Evolutionary conservation across 2,797 vertebrate genomes (phyloP).

Genomic region (Lindbergichthys nudifrons): DNA sequence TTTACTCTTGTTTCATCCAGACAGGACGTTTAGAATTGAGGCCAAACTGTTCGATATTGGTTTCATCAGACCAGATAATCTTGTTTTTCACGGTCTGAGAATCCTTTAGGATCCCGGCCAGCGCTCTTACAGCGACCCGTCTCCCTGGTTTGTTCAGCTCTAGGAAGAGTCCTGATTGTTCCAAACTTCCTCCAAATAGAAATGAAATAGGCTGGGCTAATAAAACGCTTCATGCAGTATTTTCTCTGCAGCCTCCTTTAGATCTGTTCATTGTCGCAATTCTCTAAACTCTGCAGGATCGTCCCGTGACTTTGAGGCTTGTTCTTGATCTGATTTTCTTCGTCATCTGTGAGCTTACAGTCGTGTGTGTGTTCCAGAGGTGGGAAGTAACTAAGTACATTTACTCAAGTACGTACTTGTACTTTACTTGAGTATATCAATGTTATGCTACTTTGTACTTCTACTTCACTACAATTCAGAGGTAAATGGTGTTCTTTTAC

Average conservation of each 20-base stretch:
- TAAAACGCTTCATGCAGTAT: not conserved
- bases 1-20: not conserved
- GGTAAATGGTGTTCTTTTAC: too few relatives aligned
- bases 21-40: not conserved
- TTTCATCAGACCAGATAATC: not conserved
- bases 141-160: not conserved
- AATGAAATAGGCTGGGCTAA: not conserved
- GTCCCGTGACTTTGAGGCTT: not conserved
- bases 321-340: not conserved
- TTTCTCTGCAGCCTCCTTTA: not conserved
- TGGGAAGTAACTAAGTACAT: too few relatives aligned
- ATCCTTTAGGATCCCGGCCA: too few relatives aligned
- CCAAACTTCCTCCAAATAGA: not conserved
- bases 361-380: not conserved
- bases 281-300: not conserved
- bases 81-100: not conserved
- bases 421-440: too few relatives aligned
- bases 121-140: too few relatives aligned
- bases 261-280: not conserved
- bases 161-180: not conserved
- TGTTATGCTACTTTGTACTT: too few relatives aligned
- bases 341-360: not conserved
- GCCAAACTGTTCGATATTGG: not conserved
- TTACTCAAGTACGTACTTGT: too few relatives aligned
- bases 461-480: too few relatives aligned